These are phyloP conservation scores for Nephrotoma appendiculata DNA, from an alignment of 2,888 invertebrate genomes.

Conservation along the genomic window DNA sequence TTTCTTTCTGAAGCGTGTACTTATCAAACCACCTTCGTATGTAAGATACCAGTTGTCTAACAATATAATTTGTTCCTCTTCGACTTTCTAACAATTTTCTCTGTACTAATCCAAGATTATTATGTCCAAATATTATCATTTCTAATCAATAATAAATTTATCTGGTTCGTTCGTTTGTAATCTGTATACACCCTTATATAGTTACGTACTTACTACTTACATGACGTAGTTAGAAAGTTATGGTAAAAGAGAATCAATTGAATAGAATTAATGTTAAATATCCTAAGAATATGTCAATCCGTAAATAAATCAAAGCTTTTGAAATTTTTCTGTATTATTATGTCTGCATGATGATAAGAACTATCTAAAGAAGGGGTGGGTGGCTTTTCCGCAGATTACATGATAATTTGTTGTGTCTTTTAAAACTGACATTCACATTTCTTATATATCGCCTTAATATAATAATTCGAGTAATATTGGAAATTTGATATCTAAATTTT, in stretches of 20 bases:
- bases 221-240: background rate
- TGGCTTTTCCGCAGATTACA: background rate
- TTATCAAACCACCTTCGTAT: too few species aligned
- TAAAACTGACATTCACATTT: background rate
- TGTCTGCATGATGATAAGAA: background rate
- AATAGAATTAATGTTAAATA: background rate
- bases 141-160: background rate
- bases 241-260: background rate
- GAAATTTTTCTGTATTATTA: background rate
- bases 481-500: background rate
- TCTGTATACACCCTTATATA: background rate
- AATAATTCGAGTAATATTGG: background rate
- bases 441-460: too few species aligned
- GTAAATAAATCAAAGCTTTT: background rate
- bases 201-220: too few species aligned
- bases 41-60: background rate
- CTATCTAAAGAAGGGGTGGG: background rate
- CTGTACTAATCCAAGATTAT: background rate
- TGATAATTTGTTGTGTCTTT: background rate
- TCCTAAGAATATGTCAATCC: background rate
- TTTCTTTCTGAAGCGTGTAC: too few species aligned
- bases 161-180: background rate
- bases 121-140: background rate
- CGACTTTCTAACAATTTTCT: background rate
- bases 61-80: background rate